Base-by-base conservation (phyloP, 2,113 vertebrate species). In the Melanotaenia duboulayi region DNA sequence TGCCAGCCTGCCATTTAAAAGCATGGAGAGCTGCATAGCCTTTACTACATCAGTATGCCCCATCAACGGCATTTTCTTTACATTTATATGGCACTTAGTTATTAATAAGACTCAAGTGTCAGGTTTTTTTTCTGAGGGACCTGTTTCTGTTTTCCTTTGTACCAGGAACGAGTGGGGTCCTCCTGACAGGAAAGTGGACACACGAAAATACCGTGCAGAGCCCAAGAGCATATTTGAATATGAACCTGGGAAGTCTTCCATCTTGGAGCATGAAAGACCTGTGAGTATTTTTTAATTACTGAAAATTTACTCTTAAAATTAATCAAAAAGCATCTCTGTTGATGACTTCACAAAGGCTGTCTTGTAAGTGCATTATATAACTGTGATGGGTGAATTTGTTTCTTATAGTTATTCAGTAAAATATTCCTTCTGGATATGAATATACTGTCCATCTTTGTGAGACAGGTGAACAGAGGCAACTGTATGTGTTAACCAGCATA, bases 171-270 rank as follows among this genome's bases (percentile, higher is more conserved):
- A 97, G 79, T 99, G 97, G 97, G 97, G 97, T 64, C 98, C 98
- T 58, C 96, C 97, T 2, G 97, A 99, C 89, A 95, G 96, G 81
- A 99, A 98, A 89, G 97, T 99, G 23, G 97, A 99, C 78, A 99
- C 98, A 2, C 94, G 98, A 48, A 98, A 94, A 90, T 99, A 99
- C 80, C 96, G 98, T 0, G 98, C 97, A 2, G 97, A 99, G 80
- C 98, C 98, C 17, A 95, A 96, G 87, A 99, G 98, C 81, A 99
- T 99, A 90, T 99, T 99, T 93, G 97, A 99, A 50, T 99, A 99
- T 2, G 97, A 99, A 85, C 98, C 98, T 0, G 98, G 98, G 55
- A 99, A 98, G 84, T 99, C 98, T 2, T 99, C 98, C 0, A 97
- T 99, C 85, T 93, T 99, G 71, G 96, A 98, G 59, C 97, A 97